These are phyloP conservation scores for Elegia similella DNA, from an alignment of 2,888 invertebrate species.

Conservation along the genomic window DNA sequence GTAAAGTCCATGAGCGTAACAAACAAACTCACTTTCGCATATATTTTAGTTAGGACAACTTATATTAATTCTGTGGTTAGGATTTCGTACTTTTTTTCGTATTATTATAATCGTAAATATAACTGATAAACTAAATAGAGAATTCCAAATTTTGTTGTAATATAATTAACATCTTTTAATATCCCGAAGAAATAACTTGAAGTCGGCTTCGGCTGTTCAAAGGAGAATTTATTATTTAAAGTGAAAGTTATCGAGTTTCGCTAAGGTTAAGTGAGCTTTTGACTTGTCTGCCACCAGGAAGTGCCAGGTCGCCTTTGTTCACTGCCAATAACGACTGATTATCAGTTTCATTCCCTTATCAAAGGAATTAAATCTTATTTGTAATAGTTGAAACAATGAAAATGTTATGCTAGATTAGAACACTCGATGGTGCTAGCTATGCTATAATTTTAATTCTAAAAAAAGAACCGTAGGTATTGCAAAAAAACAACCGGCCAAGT, in stretches of 20 bases:
- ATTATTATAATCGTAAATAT: too few species aligned
- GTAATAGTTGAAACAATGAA: too few species aligned
- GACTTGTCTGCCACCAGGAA: conserved; percentile 58
- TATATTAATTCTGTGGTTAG: too few species aligned
- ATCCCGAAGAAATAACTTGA: conserved; percentile 51
- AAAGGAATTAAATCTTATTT: conserved; percentile 6
- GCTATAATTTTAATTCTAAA: too few species aligned
- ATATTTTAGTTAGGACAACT: too few species aligned
- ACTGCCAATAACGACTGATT: conserved; percentile 42
- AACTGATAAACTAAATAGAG: conserved; percentile 18
- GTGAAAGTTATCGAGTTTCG: conserved; percentile 78
- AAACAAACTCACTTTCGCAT: too few species aligned
- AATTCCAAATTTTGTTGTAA: conserved; percentile 49
- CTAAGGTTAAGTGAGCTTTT: conserved; percentile 78
- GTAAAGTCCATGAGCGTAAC: too few species aligned
- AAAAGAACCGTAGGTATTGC: too few species aligned
- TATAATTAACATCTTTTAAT: conserved; percentile 38
- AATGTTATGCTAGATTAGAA: too few species aligned
- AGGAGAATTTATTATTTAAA: conserved; percentile 78
- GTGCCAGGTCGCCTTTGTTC: conserved; percentile 52
- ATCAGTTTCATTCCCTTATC: conserved; percentile 26
- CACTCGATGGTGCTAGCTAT: too few species aligned
- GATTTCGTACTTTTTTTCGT: too few species aligned
- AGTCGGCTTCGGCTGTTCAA: conserved; percentile 58
- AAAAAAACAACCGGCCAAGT: too few species aligned